phyloP scores from a whole-genome alignment of 2,888 invertebrate genomes.

The Argyresthia albistria region DNA sequence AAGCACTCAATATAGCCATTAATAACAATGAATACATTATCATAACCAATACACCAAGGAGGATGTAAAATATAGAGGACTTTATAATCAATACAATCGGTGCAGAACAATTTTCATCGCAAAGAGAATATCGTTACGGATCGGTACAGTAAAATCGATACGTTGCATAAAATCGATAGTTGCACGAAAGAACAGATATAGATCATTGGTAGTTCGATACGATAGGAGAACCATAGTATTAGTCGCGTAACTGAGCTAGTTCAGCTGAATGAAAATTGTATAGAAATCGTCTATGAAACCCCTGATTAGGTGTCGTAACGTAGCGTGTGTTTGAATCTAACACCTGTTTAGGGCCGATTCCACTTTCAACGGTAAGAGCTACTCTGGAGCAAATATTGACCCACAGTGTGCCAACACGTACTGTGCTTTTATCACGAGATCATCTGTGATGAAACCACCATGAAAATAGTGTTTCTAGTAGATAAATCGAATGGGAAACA shows the following conservation, averaged over 20 bases:
- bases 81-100: neutral
- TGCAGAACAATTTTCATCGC: neutral
- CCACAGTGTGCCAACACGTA: no score
- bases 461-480: no score
- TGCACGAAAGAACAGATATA: conserved; percentile 7
- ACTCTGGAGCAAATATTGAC: no score
- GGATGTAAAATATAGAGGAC: no score
- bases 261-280: conserved; percentile 5
- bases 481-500: no score
- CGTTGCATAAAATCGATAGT: conserved; percentile 1
- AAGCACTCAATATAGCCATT: neutral
- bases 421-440: no score
- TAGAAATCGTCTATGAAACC: neutral
- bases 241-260: conserved; percentile 15
- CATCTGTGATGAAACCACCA: no score
- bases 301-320: neutral
- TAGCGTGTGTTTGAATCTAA: conserved; percentile 1
- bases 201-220: conserved; percentile 11
- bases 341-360: neutral
- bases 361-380: no score
- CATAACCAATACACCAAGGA: neutral
- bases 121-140: neutral
- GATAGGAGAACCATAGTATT: conserved; percentile 12
- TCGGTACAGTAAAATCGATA: neutral
- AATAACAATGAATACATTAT: neutral